Evolutionary conservation across 2,113 vertebrate genomes (phyloP).

Genomic region (Crotalus tigris): DNA sequence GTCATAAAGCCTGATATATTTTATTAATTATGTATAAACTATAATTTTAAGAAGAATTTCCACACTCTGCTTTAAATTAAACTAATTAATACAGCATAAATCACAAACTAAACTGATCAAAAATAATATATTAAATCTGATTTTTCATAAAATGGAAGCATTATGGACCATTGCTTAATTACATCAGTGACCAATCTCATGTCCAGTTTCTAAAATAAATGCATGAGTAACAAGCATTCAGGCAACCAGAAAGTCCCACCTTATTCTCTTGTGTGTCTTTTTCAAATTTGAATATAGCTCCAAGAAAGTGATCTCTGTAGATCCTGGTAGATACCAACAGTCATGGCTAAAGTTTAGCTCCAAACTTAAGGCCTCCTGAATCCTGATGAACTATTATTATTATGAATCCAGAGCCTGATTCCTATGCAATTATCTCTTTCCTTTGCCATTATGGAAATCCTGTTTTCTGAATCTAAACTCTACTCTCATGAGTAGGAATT

Average conservation of each 20-base stretch:
- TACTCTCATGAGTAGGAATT: not conserved
- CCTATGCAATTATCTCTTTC: not conserved
- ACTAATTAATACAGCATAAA: not conserved
- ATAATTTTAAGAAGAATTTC: not conserved
- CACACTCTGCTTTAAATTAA: not conserved
- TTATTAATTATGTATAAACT: not conserved
- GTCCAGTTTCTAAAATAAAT: not conserved
- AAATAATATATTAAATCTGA: not conserved
- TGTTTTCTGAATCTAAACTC: not conserved
- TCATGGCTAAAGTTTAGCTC: not conserved
- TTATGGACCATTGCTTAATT: not conserved
- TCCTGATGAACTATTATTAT: not conserved
- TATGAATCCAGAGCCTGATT: not conserved
- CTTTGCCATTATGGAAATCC: not conserved
- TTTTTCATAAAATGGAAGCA: not conserved
- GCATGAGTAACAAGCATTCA: not conserved
- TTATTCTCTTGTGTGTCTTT: not conserved
- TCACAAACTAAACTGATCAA: not conserved
- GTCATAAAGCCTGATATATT: not conserved
- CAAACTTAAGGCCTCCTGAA: not conserved
- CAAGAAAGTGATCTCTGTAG: not conserved
- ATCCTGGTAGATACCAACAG: no score
- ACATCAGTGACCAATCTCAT: not conserved
- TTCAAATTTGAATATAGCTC: not conserved
- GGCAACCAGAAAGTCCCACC: not conserved